Evolutionary conservation across 2,113 vertebrate genomes (phyloP), one percentile per base, ranked within the genome.

Genomic region (Lathamus discolor): DNA sequence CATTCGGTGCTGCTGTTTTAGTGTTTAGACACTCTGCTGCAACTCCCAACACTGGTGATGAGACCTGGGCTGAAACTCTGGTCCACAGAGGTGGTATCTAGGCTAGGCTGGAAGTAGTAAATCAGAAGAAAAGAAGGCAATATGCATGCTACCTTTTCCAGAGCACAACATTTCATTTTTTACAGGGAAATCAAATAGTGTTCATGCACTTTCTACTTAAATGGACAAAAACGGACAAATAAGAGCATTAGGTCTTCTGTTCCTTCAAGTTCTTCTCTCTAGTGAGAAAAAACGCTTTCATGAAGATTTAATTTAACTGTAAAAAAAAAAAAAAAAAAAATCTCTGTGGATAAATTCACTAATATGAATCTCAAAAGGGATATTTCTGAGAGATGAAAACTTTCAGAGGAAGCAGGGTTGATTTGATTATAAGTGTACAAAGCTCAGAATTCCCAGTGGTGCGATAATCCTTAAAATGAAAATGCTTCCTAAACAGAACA

Each of bases 241-340:
- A 44, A 83, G 7, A 92, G 17, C 73, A 52, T 79, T 85, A 76
- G 6, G 35, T 57, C 67, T 82, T 91, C 69, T 83, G 14, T 51
- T 95, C 39, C 52, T 90, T 92, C 79, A 85, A 82, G 27, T 77
- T 88, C 41, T 82, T 81, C 37, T 80, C 69, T 82, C 52, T 18
- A 78, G 43, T 41, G 39, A 81, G 48, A 75, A 72, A 86, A 89
- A 81, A 22, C 15, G 31, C 25, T 88, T 91, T 77, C 48, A 72
- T 19, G 22, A 96, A 78, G 77, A 86, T 88, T 93, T 94, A 94
- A 96, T 95, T 93, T 92, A 95, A 89, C 59, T 68, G 61, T n/a
- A 44, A 18, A 83, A 43, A 43, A 87, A 86, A 83, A 48, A 55
- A n/a, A n/a, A n/a, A n/a, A 55, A 59, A 59, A 35, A 83, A 52